Percentiles rank a stretch among this genome's conserved stretches.
These are phyloP conservation scores for Brachirus orientalis DNA, from an alignment of 2,113 vertebrate genomes.

Conservation along the genomic window DNA sequence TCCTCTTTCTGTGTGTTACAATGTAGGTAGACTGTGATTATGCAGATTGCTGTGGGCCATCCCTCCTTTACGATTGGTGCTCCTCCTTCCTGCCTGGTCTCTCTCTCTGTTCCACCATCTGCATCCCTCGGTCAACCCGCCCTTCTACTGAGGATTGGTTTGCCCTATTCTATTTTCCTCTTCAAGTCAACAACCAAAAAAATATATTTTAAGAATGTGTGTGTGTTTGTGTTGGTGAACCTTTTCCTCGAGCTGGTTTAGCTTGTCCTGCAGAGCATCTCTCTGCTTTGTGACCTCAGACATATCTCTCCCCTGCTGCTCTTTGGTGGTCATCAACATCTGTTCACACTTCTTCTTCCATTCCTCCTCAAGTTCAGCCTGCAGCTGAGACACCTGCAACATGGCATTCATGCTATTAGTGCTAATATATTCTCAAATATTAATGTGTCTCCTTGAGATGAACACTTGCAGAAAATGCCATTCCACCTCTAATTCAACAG, in stretches of 20 bases:
- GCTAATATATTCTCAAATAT: background rate
- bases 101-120: too few relatives aligned
- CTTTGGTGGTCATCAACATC: slow-evolving; percentile 78
- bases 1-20: too few relatives aligned
- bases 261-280: slow-evolving; percentile 80
- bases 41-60: too few relatives aligned
- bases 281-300: slow-evolving; percentile 85
- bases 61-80: too few relatives aligned
- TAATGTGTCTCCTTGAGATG: background rate
- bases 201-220: background rate
- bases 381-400: slow-evolving; percentile 83
- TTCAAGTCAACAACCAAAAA: background rate
- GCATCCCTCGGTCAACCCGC: too few relatives aligned
- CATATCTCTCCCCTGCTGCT: slow-evolving; percentile 81
- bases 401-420: background rate
- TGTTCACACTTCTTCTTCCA: slow-evolving; percentile 86
- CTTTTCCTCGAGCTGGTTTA: slow-evolving; percentile 87
- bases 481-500: too few relatives aligned
- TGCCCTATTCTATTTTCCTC: too few relatives aligned
- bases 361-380: slow-evolving; percentile 88
- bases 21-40: too few relatives aligned
- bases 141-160: too few relatives aligned
- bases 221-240: slow-evolving; percentile 50
- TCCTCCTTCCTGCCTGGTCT: too few relatives aligned
- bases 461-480: too few relatives aligned